These are phyloP conservation scores for Dromococcyx pavoninus DNA, from an alignment of 2,797 vertebrate species.

Conservation along the genomic window DNA sequence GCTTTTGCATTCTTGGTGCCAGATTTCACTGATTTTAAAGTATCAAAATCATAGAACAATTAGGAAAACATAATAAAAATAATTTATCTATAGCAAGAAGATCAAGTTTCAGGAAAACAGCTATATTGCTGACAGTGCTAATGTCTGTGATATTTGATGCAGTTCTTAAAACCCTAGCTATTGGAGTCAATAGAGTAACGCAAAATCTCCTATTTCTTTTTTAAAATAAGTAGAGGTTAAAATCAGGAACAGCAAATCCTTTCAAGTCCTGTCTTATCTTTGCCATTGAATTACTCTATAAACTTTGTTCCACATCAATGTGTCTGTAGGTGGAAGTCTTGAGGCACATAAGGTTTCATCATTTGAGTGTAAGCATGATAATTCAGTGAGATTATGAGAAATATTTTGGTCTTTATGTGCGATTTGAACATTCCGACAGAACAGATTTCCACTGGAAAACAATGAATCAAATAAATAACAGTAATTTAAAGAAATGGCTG, in stretches of 20 bases:
- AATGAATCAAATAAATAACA: not conserved
- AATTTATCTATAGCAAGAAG: not conserved
- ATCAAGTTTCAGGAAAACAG: not conserved
- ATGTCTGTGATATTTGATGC: not conserved
- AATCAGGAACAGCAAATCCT: not conserved
- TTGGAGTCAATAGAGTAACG: not conserved
- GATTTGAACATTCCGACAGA: not conserved
- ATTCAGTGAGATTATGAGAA: not conserved
- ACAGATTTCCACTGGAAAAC: not conserved
- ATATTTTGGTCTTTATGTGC: fast-evolving
- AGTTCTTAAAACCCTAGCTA: not conserved
- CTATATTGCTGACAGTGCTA: not conserved
- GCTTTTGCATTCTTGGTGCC: not conserved
- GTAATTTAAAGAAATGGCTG: fast-evolving
- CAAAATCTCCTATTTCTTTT: not conserved
- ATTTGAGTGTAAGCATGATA: not conserved
- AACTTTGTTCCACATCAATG: not conserved
- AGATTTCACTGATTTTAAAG: not conserved
- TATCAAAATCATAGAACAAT: not conserved
- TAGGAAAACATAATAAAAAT: not conserved
- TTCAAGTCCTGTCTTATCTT: not conserved
- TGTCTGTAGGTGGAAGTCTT: not conserved
- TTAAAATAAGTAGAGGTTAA: not conserved
- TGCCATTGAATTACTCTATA: not conserved
- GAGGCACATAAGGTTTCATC: not conserved